A percentile compares a stretch with the other conserved stretches of the same genome.
phyloP scores from a whole-genome alignment of 2,797 vertebrate species.

The Chiroxiphia lanceolata region DNA sequence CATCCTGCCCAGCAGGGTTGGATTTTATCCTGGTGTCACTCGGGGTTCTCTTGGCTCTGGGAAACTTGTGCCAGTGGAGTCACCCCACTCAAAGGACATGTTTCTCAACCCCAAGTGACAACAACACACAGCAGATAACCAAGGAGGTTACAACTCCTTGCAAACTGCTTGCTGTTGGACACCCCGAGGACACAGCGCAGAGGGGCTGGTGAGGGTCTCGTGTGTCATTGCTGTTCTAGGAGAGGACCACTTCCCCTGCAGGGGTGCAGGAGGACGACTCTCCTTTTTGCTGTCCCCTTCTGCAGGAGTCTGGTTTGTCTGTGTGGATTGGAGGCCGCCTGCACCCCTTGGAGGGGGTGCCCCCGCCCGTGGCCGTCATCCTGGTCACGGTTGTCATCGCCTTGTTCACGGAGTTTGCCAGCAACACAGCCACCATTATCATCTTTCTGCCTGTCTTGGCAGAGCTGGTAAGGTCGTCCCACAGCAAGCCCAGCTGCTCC shows the following conservation, averaged over 20 bases:
- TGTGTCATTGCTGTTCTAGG: background rate
- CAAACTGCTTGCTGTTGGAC: background rate
- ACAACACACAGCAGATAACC: background rate
- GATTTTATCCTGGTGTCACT: background rate
- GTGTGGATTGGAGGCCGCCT: conserved; percentile 90
- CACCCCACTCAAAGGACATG: background rate
- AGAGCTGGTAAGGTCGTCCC: conserved; percentile 85
- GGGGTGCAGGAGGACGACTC: background rate
- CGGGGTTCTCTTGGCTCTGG: background rate
- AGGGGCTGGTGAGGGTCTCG: background rate
- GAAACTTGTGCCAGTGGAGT: background rate
- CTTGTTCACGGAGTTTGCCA: conserved; percentile 95
- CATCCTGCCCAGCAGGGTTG: background rate
- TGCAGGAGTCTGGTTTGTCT: conserved; percentile 91
- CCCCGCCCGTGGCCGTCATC: conserved; percentile 85
- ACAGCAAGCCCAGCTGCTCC: background rate
- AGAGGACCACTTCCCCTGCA: background rate
- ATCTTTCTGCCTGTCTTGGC: conserved; percentile 93
- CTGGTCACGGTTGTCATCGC: conserved; percentile 88
- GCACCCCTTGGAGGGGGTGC: conserved; percentile 86
- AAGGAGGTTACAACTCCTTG: background rate
- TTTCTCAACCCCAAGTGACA: background rate
- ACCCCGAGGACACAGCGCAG: background rate
- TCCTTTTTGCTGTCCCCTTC: background rate
- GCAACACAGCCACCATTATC: conserved; percentile 96